phyloP scores from a whole-genome alignment of 1,140 invertebrate genomes.

The Atopsyche davidsoni region DNA sequence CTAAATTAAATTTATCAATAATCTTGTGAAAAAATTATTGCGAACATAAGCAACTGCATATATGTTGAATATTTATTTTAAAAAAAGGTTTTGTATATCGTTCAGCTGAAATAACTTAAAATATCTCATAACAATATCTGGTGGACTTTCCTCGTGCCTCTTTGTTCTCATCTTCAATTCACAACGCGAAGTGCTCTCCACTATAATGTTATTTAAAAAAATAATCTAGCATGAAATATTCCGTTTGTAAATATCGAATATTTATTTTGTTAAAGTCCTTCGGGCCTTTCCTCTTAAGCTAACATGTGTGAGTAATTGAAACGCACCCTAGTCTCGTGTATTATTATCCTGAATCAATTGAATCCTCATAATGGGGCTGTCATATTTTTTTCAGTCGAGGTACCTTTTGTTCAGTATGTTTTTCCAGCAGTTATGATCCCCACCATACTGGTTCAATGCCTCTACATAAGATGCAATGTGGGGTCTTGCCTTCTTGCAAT shows the following conservation, averaged over 20 bases:
- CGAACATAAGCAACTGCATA: too few species aligned
- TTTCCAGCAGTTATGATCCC: conserved; percentile 2
- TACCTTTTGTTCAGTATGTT: background rate
- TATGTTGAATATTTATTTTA: too few species aligned
- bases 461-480: conserved; percentile 11
- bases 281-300: conserved; percentile 1
- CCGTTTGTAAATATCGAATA: conserved; percentile 4
- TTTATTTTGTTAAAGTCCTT: conserved; percentile 14
- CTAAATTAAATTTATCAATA: too few species aligned
- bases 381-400: conserved; percentile 2
- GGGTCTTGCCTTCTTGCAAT: background rate
- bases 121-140: too few species aligned
- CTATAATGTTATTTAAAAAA: conserved; percentile 11
- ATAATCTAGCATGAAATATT: conserved; percentile 16
- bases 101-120: conserved; percentile 11
- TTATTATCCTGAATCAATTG: conserved; percentile 5
- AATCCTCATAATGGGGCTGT: background rate
- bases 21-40: too few species aligned
- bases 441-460: conserved; percentile 9
- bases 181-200: too few species aligned
- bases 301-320: conserved; percentile 3
- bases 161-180: too few species aligned
- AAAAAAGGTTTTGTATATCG: background rate
- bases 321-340: background rate
- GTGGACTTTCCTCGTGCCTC: too few species aligned